Percentiles rank a stretch among this genome's conserved stretches.
phyloP scores from a whole-genome alignment of 2,113 vertebrate species.

The Sander lucioperca region DNA sequence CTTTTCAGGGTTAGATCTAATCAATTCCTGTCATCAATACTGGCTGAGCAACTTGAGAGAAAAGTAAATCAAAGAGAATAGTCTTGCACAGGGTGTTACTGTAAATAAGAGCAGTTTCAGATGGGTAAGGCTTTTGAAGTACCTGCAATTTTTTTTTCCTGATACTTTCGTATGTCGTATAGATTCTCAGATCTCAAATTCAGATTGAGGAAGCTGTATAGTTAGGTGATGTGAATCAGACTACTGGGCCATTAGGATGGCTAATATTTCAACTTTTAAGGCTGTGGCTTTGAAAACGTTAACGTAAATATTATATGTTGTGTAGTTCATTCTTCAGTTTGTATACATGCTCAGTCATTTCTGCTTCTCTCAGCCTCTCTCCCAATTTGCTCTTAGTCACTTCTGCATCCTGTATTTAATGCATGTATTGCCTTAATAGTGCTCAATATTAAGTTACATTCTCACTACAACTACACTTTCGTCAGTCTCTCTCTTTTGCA shows the following conservation, averaged over 20 bases:
- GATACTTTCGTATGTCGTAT: neutral
- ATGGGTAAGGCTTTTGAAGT: neutral
- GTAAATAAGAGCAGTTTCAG: constrained; percentile 19
- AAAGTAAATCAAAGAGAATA: constrained; percentile 64
- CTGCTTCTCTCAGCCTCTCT: too few relatives aligned
- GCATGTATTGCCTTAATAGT: neutral
- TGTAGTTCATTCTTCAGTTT: neutral
- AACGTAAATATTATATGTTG: neutral
- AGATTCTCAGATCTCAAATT: constrained; percentile 20
- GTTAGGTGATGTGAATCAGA: constrained; percentile 17
- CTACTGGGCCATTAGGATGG: neutral
- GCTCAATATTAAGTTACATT: neutral
- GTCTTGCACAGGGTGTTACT: constrained; percentile 16
- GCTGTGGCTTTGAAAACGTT: neutral
- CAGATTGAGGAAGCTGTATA: constrained; percentile 5
- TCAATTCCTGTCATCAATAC: constrained; percentile 73
- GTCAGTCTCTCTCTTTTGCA: constrained; percentile 2
- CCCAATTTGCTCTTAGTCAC: neutral
- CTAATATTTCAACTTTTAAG: constrained; percentile 6
- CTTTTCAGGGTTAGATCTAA: constrained; percentile 63
- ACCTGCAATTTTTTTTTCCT: neutral
- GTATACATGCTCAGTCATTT: neutral
- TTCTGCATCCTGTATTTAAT: neutral
- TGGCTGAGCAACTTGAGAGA: constrained; percentile 50
- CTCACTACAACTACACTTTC: neutral